Base-by-base conservation (phyloP, 2,113 vertebrate genomes). In the Nycticebus coucang region DNA sequence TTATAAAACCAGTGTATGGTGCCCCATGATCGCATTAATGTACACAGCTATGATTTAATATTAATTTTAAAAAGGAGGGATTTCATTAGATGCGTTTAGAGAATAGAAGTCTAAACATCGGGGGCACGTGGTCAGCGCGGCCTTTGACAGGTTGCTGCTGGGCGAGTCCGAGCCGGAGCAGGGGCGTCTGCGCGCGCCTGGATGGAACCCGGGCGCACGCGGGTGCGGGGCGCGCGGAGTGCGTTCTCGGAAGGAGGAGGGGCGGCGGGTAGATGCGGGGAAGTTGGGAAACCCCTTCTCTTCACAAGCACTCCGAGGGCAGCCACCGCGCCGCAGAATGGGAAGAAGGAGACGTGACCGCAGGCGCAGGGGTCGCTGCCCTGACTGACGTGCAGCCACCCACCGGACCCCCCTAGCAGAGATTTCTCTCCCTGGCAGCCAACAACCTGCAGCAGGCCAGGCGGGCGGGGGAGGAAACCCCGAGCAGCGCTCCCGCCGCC, bases 371-470 rank as follows among this genome's bases (percentile, higher is more conserved):
- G 91, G 64, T 95, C 68, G 22, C 53, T 77, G 50, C 62, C 15
- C 28, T 37, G 71, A 91, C 81, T 92, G 55, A 66, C 17, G n/a
- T 0, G 91, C 82, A 66, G 91, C 53, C 17, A 50, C 78, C 53
- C 17, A 50, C 78, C 15, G 11, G 30, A 81, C 78, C 37, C 33
- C 33, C 9, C 81, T 26, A 55, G 78, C 85, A 26, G 35, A 81
- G 94, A 97, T 86, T 95, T 91, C 71, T 66, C 93, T 93, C 82
- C 91, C 50, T 7, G 66, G 72, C 89, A 79, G 86, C 55, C 93
- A 89, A 93, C 97, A 94, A 95, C 94, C 96, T 96, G 96, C 96
- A 86, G 95, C 95, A 22, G 79, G 77, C 41, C 45, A 71, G 77
- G 68, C 84, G 83, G 97, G 96, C 55, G 89, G 92, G 93, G 89